Evolutionary conservation across 2,113 vertebrate species (phyloP).

Genomic region (Athene cunicularia): DNA sequence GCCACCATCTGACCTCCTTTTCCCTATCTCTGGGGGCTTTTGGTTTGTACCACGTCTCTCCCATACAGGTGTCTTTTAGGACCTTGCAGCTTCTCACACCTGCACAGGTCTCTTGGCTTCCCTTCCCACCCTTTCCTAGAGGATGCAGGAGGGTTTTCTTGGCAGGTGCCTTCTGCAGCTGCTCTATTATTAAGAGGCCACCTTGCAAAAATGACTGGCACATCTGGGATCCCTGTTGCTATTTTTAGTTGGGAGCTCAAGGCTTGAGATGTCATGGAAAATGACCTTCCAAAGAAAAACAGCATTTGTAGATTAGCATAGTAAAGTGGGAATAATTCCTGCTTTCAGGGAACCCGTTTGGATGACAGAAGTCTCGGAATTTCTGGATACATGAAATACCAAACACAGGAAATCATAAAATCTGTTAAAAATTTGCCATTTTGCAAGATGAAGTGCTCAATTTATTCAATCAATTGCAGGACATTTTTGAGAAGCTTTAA

Average conservation of each 20-base stretch:
- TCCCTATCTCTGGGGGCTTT: not conserved
- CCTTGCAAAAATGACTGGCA: not conserved
- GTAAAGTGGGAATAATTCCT: not conserved
- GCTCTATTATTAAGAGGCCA: not conserved
- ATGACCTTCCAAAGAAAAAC: not conserved
- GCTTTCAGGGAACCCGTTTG: not conserved
- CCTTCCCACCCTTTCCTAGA: not conserved
- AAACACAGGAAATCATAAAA: not conserved
- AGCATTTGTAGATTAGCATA: not conserved
- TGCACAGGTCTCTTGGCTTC: not conserved
- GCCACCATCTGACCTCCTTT: not conserved
- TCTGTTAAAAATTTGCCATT: not conserved
- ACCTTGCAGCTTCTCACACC: not conserved
- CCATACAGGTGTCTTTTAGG: not conserved
- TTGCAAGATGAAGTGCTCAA: not conserved
- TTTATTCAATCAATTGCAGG: not conserved
- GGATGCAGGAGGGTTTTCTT: not conserved
- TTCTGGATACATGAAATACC: not conserved
- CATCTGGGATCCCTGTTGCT: not conserved
- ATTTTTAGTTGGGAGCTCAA: not conserved
- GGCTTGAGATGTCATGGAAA: not conserved
- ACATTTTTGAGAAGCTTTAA: not conserved
- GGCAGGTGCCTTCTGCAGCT: not conserved
- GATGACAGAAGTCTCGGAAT: not conserved
- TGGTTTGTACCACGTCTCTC: not conserved